Evolutionary conservation across 2,113 vertebrate species (phyloP), one percentile per base, ranked within the genome.

Genomic region (Platichthys flesus): DNA sequence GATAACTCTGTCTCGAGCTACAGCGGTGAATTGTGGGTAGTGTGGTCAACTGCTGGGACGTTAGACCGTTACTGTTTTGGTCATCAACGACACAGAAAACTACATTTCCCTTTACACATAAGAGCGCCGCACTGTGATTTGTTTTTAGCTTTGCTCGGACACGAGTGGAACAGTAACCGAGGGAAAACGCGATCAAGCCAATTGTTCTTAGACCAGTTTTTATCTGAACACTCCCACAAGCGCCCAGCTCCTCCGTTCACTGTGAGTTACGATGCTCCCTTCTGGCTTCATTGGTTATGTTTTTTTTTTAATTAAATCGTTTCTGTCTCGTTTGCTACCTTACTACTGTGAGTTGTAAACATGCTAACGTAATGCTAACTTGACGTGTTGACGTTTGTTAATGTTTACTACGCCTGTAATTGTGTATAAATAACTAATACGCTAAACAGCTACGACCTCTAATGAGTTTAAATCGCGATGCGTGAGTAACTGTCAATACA

Each of bases 131-230:
- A 9, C 9, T 5, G 62, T 72, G 78, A 82, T 91, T 90, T 93
- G 92, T 92, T 93, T 93, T 93, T 93, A 93, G 90, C 90, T 64
- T 90, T 83, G 75, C 88, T 63, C 64, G 2, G 57, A 65, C 78
- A 74, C 60, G 80, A 84, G 78, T 56, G 59, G 28, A 55, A 64
- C 56, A 62, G 60, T 60, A 66, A 59, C 68, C 13, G 61, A 68
- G 28, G 28, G 42, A 56, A 70, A 54, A 37, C 1, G 59, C 18
- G 42, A 70, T 71, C 23, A 4, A 21, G 8, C 13, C 13, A 18
- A 42, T 64, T 74, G 14, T 20, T 21, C 15, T 3, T 3, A 31
- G 51, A 28, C 37, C n/a, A 1, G 0, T 45, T 54, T 23, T 6
- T 31, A 8, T 26, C 13, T 18, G 15, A 56, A 31, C 1, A n/a